Evolutionary conservation across 2,797 vertebrate species (phyloP), one percentile per base, ranked within the genome.

Genomic region (Sebastes itinus): DNA sequence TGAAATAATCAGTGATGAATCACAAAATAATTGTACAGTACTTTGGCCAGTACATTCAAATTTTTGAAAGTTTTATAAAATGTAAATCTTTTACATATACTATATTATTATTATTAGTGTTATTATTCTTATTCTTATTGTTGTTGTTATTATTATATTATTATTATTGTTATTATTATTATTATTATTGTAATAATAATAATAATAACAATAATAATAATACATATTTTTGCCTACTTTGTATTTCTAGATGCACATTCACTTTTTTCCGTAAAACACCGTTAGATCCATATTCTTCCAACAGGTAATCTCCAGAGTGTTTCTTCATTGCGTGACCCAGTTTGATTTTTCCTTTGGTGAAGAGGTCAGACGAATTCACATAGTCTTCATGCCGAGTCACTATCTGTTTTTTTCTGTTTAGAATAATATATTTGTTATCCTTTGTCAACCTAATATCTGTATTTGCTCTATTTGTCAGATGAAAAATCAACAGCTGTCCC

Each of bases 221-320:
- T n/a, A 8, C n/a, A 35, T 28, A 23, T 30, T 23, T 42, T 8
- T 1, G 1, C 72, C 6, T 27, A 86, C 88, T 63, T 46, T 73
- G 2, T 77, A 86, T 42, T 49, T 80, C 23, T n/a, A 89, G 46
- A 54, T 0, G 16, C 7, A 84, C 2, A 0, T 7, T 5, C 0
- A 42, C 46, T 1, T 22, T 28, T 33, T 46, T 77, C 28, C 64
- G 2, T 4, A 4, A 63, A 9, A 0, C 1, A 10, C 81, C 78
- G 0, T 20, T 1, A 20, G 22, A 6, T 2, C 3, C 0, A 13
- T 5, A n/a, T 52, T 5, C 68, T 6, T 82, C 14, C 60, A 84
- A 1, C 3, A 0, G 0, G 20, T 89, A 89, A 30, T 12, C 2
- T 75, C 88, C 85, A 73, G 85, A 33, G 58, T 87, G 54, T 1